These are phyloP conservation scores for Calonectris borealis DNA, from an alignment of 2,113 vertebrate species.

Conservation along the genomic window DNA sequence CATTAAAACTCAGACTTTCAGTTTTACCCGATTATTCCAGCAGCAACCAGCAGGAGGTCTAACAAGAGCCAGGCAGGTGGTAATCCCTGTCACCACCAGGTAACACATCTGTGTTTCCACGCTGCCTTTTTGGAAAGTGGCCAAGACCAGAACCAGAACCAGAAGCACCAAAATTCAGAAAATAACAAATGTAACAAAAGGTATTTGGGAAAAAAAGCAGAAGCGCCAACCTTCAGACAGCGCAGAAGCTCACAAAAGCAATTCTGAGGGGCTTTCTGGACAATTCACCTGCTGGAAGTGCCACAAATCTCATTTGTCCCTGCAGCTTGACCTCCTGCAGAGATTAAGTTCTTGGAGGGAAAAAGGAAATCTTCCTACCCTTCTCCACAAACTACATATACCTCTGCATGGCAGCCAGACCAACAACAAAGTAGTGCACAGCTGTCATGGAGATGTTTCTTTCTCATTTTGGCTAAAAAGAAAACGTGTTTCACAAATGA, in stretches of 20 bases:
- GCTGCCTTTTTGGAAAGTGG: neutral
- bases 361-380: neutral
- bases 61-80: neutral
- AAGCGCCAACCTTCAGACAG: neutral
- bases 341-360: neutral
- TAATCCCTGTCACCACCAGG: neutral
- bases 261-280: neutral
- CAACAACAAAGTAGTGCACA: fast-evolving
- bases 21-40: neutral
- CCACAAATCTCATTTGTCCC: neutral
- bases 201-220: neutral
- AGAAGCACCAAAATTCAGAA: neutral
- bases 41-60: neutral
- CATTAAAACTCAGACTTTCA: neutral
- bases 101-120: neutral
- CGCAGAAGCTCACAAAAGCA: neutral
- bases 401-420: neutral
- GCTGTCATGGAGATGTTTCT: neutral
- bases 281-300: neutral
- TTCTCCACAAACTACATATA: neutral
- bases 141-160: neutral
- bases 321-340: neutral
- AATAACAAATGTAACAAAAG: neutral
- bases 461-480: neutral
- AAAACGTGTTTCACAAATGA: neutral